Conservation (phyloP, 1,140 invertebrate genomes). For the Idris sp. region DNA sequence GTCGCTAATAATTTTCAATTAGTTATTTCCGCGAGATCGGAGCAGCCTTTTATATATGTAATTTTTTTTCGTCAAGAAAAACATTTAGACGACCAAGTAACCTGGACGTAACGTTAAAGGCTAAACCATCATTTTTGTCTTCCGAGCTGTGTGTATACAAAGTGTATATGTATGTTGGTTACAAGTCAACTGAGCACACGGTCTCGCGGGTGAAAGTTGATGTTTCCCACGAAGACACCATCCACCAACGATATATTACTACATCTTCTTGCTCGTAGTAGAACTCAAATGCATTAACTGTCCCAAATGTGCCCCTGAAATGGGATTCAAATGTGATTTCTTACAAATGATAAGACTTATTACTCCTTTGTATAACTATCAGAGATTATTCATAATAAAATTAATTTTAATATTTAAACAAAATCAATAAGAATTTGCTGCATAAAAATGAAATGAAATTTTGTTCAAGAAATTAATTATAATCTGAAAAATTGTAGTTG, state of each 20-base stretch:
- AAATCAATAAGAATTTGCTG: too few relatives aligned
- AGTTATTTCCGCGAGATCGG: not conserved
- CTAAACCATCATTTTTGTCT: constrained; percentile 56
- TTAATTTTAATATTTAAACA: too few relatives aligned
- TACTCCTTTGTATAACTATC: too few relatives aligned
- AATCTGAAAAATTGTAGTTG: too few relatives aligned
- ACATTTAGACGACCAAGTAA: constrained; percentile 23
- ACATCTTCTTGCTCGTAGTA: constrained; percentile 43
- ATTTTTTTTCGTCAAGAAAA: constrained; percentile 2
- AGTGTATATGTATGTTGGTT: too few relatives aligned
- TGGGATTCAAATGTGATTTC: constrained; percentile 35
- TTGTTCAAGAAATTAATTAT: too few relatives aligned
- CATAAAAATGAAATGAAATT: too few relatives aligned
- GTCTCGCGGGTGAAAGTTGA: constrained; percentile 64
- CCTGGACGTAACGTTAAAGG: constrained; percentile 48
- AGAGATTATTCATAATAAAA: too few relatives aligned
- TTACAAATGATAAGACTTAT: too few relatives aligned
- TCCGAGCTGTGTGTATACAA: too few relatives aligned
- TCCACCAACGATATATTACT: constrained; percentile 49
- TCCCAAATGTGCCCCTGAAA: constrained; percentile 43
- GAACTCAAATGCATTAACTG: constrained; percentile 33
- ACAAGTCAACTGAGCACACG: constrained; percentile 38
- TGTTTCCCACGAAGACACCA: constrained; percentile 60
- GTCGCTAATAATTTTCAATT: not conserved
- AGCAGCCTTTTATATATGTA: not conserved